Evolutionary conservation across 2,113 vertebrate genomes (phyloP), one percentile per base, ranked within the genome.

Genomic region (Rhinolophus sinicus): DNA sequence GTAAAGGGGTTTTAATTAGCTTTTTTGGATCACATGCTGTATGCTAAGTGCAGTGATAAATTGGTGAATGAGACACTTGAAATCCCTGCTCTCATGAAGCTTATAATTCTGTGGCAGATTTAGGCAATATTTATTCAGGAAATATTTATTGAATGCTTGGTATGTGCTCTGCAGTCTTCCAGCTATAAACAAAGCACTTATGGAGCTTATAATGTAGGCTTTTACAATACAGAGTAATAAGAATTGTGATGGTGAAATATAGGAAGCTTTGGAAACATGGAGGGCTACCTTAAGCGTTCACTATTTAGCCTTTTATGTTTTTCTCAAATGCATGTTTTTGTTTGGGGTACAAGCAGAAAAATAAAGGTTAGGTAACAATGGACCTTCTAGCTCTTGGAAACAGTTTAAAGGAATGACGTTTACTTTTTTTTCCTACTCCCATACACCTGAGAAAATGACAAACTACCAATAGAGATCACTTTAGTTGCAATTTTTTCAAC

Each of bases 141-240:
- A 97, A 80, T 96, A 96, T 96, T 97, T 97, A 92, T 84, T 95
- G 92, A 97, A 96, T 93, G 87, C 80, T 83, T 96, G 96, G 86
- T 97, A 95, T 96, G 90, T 93, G 92, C 89, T 94, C 87, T 91
- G 89, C 62, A 64, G 33, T 92, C 75, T 92, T 96, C 75, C 47
- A 95, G 86, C 84, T 97, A 84, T 97, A 96, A 96, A 96, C 96
- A 96, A 94, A 95, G 67, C 33, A 73, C 86, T 91, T 87, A 90
- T 80, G 83, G 84, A 91, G 88, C 64, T 97, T 95, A 84, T 90
- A 95, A 35, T 75, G 70, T 80, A 84, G 75, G 33, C 67, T 77
- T 95, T 91, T 90, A 91, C 95, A 96, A 95, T 93, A 62, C 3
- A 87, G 64, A 54, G 22, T 93, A 94, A 21, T 73, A 89, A 85